Evolutionary conservation across 2,113 vertebrate species (phyloP).

Genomic region (Hippolais icterina): DNA sequence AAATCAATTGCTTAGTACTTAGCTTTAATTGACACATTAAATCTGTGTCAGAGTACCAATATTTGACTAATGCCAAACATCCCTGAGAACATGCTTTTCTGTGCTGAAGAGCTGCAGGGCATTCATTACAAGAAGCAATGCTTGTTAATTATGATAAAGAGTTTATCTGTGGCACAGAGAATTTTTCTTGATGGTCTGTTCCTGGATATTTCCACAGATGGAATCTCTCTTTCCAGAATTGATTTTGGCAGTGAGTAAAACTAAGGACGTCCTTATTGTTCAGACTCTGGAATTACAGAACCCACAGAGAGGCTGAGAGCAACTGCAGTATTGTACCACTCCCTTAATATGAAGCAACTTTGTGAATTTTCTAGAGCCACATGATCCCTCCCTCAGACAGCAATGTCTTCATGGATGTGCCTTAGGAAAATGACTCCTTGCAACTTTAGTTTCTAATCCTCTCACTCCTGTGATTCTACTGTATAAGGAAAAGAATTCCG

Average conservation of each 20-base stretch:
- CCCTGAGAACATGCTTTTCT: neutral
- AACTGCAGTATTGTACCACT: neutral
- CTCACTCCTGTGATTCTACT: neutral
- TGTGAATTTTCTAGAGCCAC: neutral
- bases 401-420: neutral
- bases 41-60: constrained; percentile 23
- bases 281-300: neutral
- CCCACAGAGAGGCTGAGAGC: neutral
- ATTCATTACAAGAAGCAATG: neutral
- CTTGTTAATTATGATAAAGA: neutral
- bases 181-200: neutral
- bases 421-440: neutral
- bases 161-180: neutral
- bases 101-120: neutral
- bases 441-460: neutral
- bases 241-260: neutral
- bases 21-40: constrained; percentile 42
- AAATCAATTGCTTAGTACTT: constrained; percentile 38
- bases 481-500: neutral
- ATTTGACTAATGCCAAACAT: constrained; percentile 45
- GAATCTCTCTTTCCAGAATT: neutral
- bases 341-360: neutral
- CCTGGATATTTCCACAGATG: neutral
- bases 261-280: neutral
- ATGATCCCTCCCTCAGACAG: neutral